Base-by-base conservation (phyloP, 2,888 invertebrate genomes). In the Pimpla rufipes region DNA sequence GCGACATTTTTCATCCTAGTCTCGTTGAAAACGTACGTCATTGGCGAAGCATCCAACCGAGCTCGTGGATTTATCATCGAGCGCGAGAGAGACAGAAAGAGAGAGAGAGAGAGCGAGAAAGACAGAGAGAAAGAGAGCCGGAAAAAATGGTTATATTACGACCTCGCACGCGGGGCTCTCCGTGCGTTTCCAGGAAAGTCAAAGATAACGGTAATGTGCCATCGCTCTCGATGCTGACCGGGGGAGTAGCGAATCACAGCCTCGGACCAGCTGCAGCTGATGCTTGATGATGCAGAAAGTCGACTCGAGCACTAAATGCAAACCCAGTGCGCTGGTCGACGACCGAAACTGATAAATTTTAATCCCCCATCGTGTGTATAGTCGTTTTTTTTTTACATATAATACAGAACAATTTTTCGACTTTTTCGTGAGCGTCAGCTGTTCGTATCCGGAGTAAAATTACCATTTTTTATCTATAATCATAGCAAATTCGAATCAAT, bases 171-270 rank as follows among this genome's bases (percentile, higher is more conserved):
- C 57, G 55, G 70, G 75, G 45, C 78, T 80, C 80, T 85, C 59
- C 75, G 83, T 68, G 80, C 74, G 81, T 83, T 85, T 86, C 84
- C 84, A 83, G 82, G 86, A 85, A 86, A 79, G 84, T 84, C 81
- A 78, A 83, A 83, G 85, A 85, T 86, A 86, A 86, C 85, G 84
- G 86, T 84, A 85, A 85, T 85, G 64, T 85, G 81, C 79, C 81
- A 80, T 82, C 83, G 78, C 71, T 82, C 81, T 83, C 80, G 83
- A 79, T 79, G 68, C 81, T 73, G 83, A 85, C 55, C 78, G 81
- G 74, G 81, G 62, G 62, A 62, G 62, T 62, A 47, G 75, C 71
- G 57, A 73, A 73, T 73, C 71, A 45, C 42, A 45, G 42, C 23
- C 71, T 66, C 42, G 42, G 55, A 70, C 16, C 74, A 68, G 75